These are phyloP conservation scores for Aurelia aurita DNA, from an alignment of 30 jellyfish, hydroid and myxozoan genomes.

Conservation along the genomic window DNA sequence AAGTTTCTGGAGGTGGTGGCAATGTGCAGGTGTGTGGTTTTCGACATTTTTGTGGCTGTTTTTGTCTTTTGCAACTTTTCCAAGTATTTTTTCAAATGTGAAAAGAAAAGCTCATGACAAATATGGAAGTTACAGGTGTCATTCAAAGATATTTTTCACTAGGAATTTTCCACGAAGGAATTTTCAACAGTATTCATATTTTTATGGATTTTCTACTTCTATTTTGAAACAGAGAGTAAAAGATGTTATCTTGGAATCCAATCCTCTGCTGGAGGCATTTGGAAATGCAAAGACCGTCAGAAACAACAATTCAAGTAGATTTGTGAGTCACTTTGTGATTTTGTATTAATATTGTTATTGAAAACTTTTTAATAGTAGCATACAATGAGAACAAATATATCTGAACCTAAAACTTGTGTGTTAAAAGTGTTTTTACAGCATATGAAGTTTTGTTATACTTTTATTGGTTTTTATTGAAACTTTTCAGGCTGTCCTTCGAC, in stretches of 20 bases:
- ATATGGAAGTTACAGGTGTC: no score
- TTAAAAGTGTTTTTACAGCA: no score
- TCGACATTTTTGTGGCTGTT: background rate
- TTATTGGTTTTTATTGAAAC: no score
- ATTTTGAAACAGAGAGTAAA: conserved; percentile 70
- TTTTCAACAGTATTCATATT: no score
- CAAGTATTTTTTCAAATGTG: background rate
- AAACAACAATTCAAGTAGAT: conserved; percentile 98
- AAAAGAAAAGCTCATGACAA: no score
- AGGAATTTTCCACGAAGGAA: no score
- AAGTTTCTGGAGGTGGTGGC: conserved; percentile 99
- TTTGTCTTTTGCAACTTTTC: background rate
- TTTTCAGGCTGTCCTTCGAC: no score
- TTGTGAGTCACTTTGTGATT: conserved; percentile 69
- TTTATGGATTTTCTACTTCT: background rate
- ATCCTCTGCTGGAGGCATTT: conserved; percentile 98
- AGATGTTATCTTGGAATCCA: conserved; percentile 96
- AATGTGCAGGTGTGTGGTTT: conserved; percentile 78
- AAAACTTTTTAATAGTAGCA: background rate
- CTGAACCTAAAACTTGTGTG: background rate
- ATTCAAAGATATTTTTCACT: no score
- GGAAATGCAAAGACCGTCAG: conserved; percentile 99
- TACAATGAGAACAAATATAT: background rate
- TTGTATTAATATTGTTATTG: background rate
- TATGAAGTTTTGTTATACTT: no score